Conservation (phyloP, 2,797 vertebrate species). For the Dromococcyx pavoninus region DNA sequence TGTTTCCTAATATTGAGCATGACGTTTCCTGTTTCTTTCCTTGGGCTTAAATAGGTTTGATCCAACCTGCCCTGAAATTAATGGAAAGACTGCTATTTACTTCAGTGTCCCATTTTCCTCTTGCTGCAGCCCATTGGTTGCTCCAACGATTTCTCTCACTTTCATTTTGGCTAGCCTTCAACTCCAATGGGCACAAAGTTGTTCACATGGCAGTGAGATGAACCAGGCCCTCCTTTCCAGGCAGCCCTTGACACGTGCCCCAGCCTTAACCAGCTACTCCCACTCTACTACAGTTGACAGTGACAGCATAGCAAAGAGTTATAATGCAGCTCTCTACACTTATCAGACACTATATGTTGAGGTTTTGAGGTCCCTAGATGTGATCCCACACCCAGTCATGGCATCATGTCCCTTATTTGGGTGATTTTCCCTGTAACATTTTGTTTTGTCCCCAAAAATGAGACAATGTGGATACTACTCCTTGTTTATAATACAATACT, state of each 20-base stretch:
- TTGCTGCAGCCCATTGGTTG: background rate
- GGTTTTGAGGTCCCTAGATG: background rate
- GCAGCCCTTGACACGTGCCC: rapidly evolving
- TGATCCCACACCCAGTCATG: background rate
- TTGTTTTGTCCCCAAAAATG: background rate
- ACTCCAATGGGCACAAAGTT: background rate
- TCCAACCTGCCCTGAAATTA: constrained; percentile 2
- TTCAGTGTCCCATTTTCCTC: background rate
- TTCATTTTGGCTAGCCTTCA: constrained; percentile 22
- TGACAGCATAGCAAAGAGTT: background rate
- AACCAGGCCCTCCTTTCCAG: rapidly evolving
- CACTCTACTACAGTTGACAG: background rate
- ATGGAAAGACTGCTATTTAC: background rate
- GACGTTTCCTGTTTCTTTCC: constrained; percentile 21
- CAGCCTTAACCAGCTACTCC: background rate
- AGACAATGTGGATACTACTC: background rate
- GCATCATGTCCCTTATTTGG: background rate
- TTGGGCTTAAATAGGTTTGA: background rate
- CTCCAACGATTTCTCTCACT: background rate
- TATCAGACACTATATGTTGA: background rate
- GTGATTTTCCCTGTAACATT: background rate
- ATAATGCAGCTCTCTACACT: background rate
- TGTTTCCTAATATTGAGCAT: constrained; percentile 21
- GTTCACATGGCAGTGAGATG: rapidly evolving
- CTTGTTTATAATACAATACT: background rate